Percentiles rank a stretch among this genome's conserved stretches.
Evolutionary conservation across 2,113 vertebrate genomes (phyloP).

Genomic region (Danionella cerebrum): DNA sequence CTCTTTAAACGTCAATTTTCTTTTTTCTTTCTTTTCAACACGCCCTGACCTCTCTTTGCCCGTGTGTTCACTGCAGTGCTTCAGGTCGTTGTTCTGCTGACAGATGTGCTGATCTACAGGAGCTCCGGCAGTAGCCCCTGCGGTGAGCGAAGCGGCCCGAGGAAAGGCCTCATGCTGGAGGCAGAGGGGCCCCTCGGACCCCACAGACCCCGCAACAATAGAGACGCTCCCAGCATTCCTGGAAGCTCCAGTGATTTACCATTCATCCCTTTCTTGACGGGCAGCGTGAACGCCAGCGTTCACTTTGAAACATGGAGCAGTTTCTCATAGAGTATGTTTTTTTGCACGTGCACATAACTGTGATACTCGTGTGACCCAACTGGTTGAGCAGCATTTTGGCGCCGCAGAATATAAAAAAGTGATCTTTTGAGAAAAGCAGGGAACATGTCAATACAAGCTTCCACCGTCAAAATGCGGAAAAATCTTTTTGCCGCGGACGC

Average conservation of each 20-base stretch:
- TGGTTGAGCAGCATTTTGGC: background rate
- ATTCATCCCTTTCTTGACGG: background rate
- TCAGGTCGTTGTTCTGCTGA: background rate
- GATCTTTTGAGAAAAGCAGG: background rate
- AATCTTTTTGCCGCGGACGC: background rate
- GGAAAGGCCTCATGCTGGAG: slow-evolving; percentile 11
- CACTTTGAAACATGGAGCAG: background rate
- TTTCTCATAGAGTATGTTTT: background rate
- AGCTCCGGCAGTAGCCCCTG: background rate
- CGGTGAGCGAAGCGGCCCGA: slow-evolving; percentile 7
- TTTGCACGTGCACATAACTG: background rate
- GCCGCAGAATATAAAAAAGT: background rate
- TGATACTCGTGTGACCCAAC: background rate
- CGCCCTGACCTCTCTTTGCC: background rate
- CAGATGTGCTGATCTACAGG: slow-evolving; percentile 6
- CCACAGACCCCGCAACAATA: slow-evolving; percentile 1
- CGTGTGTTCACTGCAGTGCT: background rate
- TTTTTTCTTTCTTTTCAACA: background rate
- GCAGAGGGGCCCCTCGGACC: background rate
- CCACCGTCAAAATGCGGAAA: background rate
- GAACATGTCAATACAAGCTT: background rate
- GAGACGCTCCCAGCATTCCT: background rate
- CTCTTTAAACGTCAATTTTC: too few species aligned
- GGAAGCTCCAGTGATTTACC: slow-evolving; percentile 7
- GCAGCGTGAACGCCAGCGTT: background rate